Conservation (phyloP, 2,797 vertebrate species). For the Bradypodion pumilum region DNA sequence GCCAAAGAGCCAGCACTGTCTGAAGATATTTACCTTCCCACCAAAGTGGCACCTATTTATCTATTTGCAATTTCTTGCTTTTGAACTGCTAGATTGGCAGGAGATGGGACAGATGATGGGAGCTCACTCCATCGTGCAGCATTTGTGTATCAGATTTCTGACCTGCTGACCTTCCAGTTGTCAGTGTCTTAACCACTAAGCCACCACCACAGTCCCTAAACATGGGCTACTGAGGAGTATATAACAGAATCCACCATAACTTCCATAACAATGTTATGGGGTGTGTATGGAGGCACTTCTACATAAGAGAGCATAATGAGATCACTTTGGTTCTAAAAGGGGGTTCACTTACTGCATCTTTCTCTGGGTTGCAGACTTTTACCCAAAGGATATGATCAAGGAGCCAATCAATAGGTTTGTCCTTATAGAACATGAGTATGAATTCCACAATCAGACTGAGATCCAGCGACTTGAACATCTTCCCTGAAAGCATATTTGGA, state of each 20-base stretch:
- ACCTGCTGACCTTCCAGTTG: too few species aligned
- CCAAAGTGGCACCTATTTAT: too few species aligned
- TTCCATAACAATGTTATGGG: fast-evolving
- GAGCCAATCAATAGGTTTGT: constrained; percentile 99
- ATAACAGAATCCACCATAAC: neutral
- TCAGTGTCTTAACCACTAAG: too few species aligned
- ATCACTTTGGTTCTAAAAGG: neutral
- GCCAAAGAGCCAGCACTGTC: too few species aligned
- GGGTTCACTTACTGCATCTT: constrained; percentile 88
- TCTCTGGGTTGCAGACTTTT: constrained; percentile 98
- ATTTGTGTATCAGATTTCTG: too few species aligned
- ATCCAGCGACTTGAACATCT: constrained; percentile 98
- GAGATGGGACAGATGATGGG: too few species aligned
- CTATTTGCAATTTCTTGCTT: too few species aligned
- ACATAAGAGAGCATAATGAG: neutral
- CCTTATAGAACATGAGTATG: constrained; percentile 99
- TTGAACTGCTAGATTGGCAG: too few species aligned
- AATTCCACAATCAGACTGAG: constrained; percentile 97
- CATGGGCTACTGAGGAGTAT: constrained; percentile 21
- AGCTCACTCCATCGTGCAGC: too few species aligned
- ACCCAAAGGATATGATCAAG: constrained; percentile 99
- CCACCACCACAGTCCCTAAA: too few species aligned
- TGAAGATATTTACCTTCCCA: too few species aligned
- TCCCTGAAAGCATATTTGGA: constrained; percentile 77
- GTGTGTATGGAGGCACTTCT: neutral